Percentiles rank a stretch among this genome's conserved stretches.
phyloP scores from a whole-genome alignment of 2,113 vertebrate species.

The Calyptomena viridis region DNA sequence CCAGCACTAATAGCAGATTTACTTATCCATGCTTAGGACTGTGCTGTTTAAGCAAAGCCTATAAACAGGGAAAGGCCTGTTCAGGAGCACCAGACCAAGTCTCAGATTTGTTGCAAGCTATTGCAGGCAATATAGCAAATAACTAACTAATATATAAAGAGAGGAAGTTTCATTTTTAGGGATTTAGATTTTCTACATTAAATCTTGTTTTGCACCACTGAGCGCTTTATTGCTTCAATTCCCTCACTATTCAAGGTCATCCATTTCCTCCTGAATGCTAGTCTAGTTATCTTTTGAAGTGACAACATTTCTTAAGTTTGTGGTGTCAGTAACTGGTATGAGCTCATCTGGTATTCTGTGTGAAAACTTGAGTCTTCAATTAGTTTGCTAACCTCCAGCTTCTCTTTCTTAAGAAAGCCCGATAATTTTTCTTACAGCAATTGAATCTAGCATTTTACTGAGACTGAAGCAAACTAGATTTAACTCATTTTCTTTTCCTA shows the following conservation, averaged over 20 bases:
- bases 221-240: neutral
- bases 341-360: neutral
- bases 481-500: neutral
- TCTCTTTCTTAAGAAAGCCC: neutral
- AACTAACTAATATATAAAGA: neutral
- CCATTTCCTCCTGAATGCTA: neutral
- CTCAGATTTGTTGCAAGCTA: neutral
- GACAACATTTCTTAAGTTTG: neutral
- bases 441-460: neutral
- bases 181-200: neutral
- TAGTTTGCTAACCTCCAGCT: neutral
- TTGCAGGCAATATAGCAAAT: neutral
- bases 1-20: neutral
- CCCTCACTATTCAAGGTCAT: neutral
- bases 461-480: neutral
- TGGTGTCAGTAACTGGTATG: neutral
- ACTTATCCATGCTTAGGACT: neutral
- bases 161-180: neutral
- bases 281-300: neutral
- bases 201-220: neutral
- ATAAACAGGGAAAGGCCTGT: neutral
- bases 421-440: neutral
- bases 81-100: neutral
- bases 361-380: neutral
- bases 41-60: neutral